Base-by-base conservation (phyloP, 2,113 vertebrate genomes). In the Oreochromis tanganicae region DNA sequence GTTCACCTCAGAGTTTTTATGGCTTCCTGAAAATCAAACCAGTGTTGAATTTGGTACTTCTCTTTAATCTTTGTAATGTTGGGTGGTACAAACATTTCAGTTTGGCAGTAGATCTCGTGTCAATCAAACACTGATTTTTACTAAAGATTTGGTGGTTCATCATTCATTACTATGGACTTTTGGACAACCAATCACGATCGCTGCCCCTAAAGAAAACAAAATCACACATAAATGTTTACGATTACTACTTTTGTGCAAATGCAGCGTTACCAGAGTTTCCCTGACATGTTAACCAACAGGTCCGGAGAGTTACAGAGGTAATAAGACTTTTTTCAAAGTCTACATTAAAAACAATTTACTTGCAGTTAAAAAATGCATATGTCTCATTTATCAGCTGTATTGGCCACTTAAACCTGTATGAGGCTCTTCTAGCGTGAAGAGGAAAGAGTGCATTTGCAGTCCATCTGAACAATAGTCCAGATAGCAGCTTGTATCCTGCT, bases 331-430 rank as follows among this genome's bases (percentile, higher is more conserved):
- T 13, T 52, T 8, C 10, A 52, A 78, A 78, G 4, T 78, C 46
- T 78, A 38, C 87, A 80, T 71, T 52, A 50, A 82, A 85, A 56
- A 80, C 57, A 85, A 88, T 79, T 87, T 63, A 29, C 73, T 84
- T 91, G 83, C 82, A 81, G 36, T 81, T 85, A 85, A 12, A 87
- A 87, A 92, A 89, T 92, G 85, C 87, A 88, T 85, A 75, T 79
- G 16, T 87, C 34, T 27, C 83, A 19, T 80, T 75, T 73, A 83
- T 48, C 7, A 68, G 32, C 59, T 84, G 46, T 48, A 3, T 54
- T 83, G 46, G 80, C 68, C 81, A 87, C 24, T 79, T 29, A 86
- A 91, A 85, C 57, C 78, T 85, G 52, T 61, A 16, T 3, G 12
- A 56, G 57, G 7, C 24, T 75, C 36, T 17, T 29, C 43, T 19